phyloP scores from a whole-genome alignment of 2,797 vertebrate species.

The Gymnothorax javanicus region DNA sequence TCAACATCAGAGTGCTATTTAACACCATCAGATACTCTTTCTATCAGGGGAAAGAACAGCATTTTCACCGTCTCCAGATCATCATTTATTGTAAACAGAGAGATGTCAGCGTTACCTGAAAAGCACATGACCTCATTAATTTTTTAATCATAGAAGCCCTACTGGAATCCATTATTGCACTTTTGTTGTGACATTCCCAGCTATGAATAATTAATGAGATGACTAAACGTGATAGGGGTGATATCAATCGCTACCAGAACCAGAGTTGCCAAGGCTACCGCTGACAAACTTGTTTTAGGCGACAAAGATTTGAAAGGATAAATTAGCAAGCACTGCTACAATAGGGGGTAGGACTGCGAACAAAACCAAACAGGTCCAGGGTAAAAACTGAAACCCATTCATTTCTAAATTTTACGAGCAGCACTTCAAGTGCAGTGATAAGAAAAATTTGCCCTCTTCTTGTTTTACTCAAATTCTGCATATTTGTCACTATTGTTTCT shows the following conservation, averaged over 20 bases:
- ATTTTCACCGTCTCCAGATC: neutral
- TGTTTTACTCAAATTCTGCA: neutral
- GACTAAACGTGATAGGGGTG: neutral
- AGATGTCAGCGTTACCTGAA: neutral
- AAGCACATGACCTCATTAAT: constrained; percentile 11
- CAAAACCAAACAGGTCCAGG: neutral
- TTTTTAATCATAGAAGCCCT: neutral
- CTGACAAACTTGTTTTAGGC: neutral
- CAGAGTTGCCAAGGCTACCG: neutral
- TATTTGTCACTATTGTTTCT: no score
- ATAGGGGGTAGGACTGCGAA: neutral
- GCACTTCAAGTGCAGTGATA: neutral
- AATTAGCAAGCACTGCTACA: neutral
- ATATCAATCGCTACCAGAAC: neutral
- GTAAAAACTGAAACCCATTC: neutral
- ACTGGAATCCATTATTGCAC: neutral
- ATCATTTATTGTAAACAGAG: neutral
- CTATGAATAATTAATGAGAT: constrained; percentile 8
- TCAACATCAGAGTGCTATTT: neutral
- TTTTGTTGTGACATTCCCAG: neutral
- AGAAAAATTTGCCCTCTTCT: neutral
- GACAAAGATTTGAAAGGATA: neutral
- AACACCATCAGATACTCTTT: neutral
- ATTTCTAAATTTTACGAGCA: neutral
- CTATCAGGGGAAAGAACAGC: neutral